These are phyloP conservation scores for Porites rus DNA, from an alignment of 92 coral and sea anemone genomes.

Conservation along the genomic window DNA sequence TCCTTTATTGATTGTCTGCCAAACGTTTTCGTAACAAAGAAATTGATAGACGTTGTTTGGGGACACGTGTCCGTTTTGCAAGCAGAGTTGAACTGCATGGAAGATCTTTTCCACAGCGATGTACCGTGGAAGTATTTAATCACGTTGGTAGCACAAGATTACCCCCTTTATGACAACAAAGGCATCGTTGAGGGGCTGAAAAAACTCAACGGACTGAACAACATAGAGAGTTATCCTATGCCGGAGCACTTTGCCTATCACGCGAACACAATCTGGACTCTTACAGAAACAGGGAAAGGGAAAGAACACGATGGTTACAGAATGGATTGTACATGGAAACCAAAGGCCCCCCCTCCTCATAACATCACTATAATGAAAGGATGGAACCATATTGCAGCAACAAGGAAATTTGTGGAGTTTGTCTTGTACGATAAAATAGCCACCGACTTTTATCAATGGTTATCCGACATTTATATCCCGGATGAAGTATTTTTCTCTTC, in stretches of 20 bases:
- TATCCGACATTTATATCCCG: conserved; percentile 49
- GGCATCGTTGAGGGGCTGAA: conserved; percentile 64
- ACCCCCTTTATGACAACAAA: conserved; percentile 74
- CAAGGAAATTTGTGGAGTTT: conserved; percentile 52
- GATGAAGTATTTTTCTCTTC: conserved; percentile 60
- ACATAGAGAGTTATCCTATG: conserved; percentile 39
- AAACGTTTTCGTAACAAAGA: conserved; percentile 68
- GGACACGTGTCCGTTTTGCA: conserved; percentile 61
- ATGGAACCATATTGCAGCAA: conserved; percentile 48
- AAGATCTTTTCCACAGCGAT: conserved; percentile 49
- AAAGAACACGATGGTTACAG: conserved; percentile 9
- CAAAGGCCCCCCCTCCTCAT: conserved; percentile 49
- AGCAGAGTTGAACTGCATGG: conserved; percentile 70
- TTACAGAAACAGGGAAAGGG: not conserved
- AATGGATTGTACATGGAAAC: not conserved
- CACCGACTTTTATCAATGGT: conserved; percentile 59
- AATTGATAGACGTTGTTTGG: conserved; percentile 57
- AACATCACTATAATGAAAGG: conserved; percentile 58
- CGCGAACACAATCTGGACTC: conserved; percentile 3
- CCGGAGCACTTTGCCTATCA: conserved; percentile 12
- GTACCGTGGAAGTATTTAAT: conserved; percentile 77
- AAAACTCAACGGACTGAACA: conserved; percentile 51
- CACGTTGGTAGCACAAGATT: conserved; percentile 72
- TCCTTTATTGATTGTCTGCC: conserved; percentile 57
- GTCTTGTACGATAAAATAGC: conserved; percentile 38